Conservation (phyloP, 2,113 vertebrate genomes). For the Amphiprion percula region DNA sequence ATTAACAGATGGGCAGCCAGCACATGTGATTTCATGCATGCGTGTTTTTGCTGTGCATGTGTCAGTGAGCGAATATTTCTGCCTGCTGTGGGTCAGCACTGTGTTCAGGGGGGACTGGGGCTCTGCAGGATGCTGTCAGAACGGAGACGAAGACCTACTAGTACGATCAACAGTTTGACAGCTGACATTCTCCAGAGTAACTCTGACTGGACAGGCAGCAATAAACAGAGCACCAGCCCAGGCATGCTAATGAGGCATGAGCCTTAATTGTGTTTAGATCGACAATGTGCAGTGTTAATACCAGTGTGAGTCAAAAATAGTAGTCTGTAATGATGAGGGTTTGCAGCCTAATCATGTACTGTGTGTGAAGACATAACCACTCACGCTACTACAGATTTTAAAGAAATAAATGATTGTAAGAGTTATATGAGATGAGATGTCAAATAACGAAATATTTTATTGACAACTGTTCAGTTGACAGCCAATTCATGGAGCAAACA, state of each 20-base stretch:
- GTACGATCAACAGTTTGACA: slow-evolving; percentile 41
- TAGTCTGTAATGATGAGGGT: not conserved
- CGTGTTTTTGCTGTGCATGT: slow-evolving; percentile 14
- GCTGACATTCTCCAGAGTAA: slow-evolving; percentile 43
- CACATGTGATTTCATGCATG: slow-evolving; percentile 5
- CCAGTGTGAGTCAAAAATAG: slow-evolving; percentile 8
- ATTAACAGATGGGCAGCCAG: not conserved
- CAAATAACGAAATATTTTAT: no score
- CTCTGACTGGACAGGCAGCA: slow-evolving; percentile 17
- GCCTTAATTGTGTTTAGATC: slow-evolving; percentile 35
- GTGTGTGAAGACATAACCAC: not conserved
- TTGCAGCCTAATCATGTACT: not conserved
- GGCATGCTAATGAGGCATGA: slow-evolving; percentile 44
- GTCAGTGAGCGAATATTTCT: slow-evolving; percentile 20
- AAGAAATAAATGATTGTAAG: not conserved
- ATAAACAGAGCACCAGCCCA: slow-evolving; percentile 28
- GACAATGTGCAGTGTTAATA: slow-evolving; percentile 3
- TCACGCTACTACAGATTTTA: not conserved
- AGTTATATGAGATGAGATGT: not conserved
- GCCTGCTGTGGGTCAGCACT: not conserved
- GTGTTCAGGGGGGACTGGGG: not conserved
- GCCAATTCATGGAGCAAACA: no score
- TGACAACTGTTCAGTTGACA: no score
- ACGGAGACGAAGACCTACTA: slow-evolving; percentile 10
- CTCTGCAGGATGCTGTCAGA: slow-evolving; percentile 42